Evolutionary conservation across 2,888 invertebrate genomes (phyloP).

Genomic region (Trichacis sp.): DNA sequence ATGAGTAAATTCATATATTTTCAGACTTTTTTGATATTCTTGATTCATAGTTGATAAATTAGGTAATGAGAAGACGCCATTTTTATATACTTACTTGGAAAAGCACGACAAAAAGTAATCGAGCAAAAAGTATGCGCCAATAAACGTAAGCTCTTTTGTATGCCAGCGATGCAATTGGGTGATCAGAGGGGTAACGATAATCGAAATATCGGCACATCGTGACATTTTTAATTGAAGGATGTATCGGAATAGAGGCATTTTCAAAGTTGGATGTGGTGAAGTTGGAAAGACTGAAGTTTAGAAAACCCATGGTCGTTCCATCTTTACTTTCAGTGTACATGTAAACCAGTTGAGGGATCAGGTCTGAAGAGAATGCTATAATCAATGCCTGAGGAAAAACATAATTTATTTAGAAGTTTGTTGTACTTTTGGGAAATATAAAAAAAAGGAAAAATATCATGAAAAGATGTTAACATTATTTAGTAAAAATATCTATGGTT

Average conservation of each 20-base stretch:
- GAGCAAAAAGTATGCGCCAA: constrained; percentile 91
- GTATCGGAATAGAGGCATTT: constrained; percentile 61
- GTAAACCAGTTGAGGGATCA: constrained; percentile 84
- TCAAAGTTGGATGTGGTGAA: constrained; percentile 76
- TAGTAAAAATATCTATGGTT: too few species aligned
- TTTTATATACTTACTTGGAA: constrained; percentile 89
- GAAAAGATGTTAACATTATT: too few species aligned
- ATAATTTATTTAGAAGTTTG: too few species aligned
- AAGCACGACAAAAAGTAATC: constrained; percentile 90
- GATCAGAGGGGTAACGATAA: constrained; percentile 80
- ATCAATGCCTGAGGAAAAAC: constrained; percentile 76
- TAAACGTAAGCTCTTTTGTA: constrained; percentile 82
- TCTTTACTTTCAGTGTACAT: constrained; percentile 70
- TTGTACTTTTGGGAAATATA: too few species aligned
- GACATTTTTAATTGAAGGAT: constrained; percentile 58
- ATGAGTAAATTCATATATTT: too few species aligned
- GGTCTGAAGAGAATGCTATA: constrained; percentile 87
- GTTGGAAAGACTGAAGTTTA: constrained; percentile 74
- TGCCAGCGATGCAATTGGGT: constrained; percentile 68
- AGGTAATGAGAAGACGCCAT: too few species aligned
- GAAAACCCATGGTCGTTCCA: constrained; percentile 71
- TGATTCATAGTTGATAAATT: too few species aligned
- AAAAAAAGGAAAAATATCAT: too few species aligned
- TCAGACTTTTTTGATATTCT: too few species aligned
- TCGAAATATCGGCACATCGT: constrained; percentile 79